phyloP scores from a whole-genome alignment of 30 jellyfish, hydroid and myxozoan species.

The Aurelia aurita region DNA sequence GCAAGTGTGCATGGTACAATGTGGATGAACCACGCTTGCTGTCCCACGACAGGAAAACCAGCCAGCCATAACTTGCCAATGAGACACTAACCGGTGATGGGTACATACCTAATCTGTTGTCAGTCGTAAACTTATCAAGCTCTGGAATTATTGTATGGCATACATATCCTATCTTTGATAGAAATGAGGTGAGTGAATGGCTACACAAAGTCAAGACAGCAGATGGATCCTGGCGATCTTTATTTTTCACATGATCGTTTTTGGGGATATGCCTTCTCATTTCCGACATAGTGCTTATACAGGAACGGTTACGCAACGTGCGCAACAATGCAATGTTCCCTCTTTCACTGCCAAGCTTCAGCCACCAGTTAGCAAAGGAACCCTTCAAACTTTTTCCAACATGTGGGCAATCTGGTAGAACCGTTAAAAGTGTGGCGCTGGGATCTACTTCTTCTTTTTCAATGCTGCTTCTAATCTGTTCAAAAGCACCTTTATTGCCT shows the following conservation, averaged over 20 bases:
- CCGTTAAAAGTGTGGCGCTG: conserved; percentile 4
- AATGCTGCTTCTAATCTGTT: conserved; percentile 22
- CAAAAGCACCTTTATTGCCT: conserved; percentile 53
- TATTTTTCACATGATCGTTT: conserved; percentile 28
- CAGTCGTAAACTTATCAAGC: conserved; percentile 29
- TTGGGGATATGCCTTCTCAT: conserved; percentile 14
- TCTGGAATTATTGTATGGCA: conserved; percentile 31
- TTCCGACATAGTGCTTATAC: neutral
- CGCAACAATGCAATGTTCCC: conserved; percentile 36
- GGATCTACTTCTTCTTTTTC: conserved; percentile 27
- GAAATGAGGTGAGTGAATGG: neutral
- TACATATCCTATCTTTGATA: conserved; percentile 14
- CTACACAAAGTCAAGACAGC: conserved; percentile 26
- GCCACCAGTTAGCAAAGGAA: conserved; percentile 39
- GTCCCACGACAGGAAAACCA: conserved; percentile 28
- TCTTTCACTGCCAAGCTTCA: conserved; percentile 32
- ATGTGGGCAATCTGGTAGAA: conserved; percentile 47
- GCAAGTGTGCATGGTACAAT: conserved; percentile 29
- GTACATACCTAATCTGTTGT: conserved; percentile 39
- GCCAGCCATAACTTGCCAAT: conserved; percentile 48
- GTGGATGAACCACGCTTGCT: conserved; percentile 14
- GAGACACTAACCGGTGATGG: conserved; percentile 48
- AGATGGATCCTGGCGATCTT: conserved; percentile 51
- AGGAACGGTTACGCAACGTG: conserved; percentile 27
- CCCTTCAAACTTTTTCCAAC: conserved; percentile 50